Percentiles rank a stretch among this genome's conserved stretches.
These are phyloP conservation scores for Melangyna quadrimaculata DNA, from an alignment of 2,888 invertebrate genomes.

Conservation along the genomic window DNA sequence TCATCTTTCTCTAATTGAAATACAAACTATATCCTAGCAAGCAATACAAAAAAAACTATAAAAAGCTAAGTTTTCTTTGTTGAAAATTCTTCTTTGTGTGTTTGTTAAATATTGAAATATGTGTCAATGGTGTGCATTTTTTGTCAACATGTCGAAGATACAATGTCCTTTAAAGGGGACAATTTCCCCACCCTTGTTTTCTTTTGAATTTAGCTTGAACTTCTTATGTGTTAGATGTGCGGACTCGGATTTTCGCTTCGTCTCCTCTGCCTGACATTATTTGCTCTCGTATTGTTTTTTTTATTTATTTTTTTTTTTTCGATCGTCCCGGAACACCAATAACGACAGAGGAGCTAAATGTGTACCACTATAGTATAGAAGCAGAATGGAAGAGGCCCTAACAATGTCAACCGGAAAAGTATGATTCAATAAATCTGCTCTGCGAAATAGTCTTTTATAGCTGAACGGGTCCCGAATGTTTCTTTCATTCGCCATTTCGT, in stretches of 20 bases:
- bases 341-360: constrained; percentile 9
- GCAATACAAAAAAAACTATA: neutral
- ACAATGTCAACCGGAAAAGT: constrained; percentile 60
- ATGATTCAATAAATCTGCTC: constrained; percentile 57
- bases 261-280: neutral
- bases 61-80: neutral
- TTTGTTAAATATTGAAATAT: constrained; percentile 26
- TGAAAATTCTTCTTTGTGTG: neutral
- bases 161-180: constrained; percentile 38
- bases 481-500: neutral
- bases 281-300: constrained; percentile 30
- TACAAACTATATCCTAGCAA: constrained; percentile 44
- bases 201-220: neutral
- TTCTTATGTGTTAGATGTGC: neutral
- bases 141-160: constrained; percentile 56
- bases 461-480: constrained; percentile 21
- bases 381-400: neutral
- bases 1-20: constrained; percentile 60
- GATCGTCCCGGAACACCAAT: neutral
- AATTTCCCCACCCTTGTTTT: constrained; percentile 33
- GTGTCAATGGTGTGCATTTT: constrained; percentile 60
- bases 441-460: constrained; percentile 42
- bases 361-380: neutral
- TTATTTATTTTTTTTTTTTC: neutral
- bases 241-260: constrained; percentile 1